Conservation (phyloP, 2,797 vertebrate genomes). For the Phyllotis vaccarum region DNA sequence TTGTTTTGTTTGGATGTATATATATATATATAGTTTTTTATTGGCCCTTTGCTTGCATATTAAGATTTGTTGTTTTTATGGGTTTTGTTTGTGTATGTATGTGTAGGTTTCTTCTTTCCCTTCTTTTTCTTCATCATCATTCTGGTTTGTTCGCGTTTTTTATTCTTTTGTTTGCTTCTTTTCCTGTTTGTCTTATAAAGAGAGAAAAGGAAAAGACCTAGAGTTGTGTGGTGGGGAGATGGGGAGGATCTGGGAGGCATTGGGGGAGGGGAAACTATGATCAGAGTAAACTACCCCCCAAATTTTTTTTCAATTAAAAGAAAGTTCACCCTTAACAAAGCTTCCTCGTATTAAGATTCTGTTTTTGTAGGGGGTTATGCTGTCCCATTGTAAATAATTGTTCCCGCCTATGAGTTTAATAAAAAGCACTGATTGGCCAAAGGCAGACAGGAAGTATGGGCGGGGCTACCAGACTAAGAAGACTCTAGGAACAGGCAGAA, state of each 20-base stretch:
- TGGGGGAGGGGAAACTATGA: neutral
- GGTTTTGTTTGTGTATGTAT: neutral
- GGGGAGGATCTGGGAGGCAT: neutral
- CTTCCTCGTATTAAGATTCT: neutral
- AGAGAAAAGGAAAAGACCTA: neutral
- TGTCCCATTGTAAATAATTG: no score
- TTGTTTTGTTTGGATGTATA: neutral
- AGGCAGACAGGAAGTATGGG: no score
- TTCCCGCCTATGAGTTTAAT: no score
- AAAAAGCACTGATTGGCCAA: no score
- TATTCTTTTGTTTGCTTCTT: neutral
- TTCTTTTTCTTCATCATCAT: neutral
- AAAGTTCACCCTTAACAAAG: slow-evolving; percentile 16
- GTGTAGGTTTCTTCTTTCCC: neutral
- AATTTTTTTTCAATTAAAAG: neutral
- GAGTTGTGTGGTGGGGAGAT: neutral
- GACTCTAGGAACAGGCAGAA: no score
- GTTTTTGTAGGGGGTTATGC: no score
- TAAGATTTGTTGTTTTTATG: neutral
- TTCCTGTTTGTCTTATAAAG: neutral
- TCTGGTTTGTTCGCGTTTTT: neutral
- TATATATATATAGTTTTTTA: no score
- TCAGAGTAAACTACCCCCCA: neutral
- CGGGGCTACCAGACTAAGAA: no score
- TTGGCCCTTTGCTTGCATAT: neutral